Percentiles rank a stretch among this genome's conserved stretches.
phyloP scores from a whole-genome alignment of 1,140 invertebrate species.

The Hylaeus anthracinus region DNA sequence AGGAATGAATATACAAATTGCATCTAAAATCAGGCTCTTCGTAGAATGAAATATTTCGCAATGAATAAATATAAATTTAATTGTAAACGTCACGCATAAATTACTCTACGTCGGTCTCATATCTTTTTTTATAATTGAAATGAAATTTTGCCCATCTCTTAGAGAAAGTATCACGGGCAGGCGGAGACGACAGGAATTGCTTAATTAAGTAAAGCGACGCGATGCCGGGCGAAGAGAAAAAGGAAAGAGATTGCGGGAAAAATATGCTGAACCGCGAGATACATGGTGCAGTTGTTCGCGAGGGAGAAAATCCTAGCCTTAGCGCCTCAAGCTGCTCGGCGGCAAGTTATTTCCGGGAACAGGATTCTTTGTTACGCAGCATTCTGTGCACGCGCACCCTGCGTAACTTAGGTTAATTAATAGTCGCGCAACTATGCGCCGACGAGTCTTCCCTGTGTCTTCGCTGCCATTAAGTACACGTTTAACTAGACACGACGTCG shows the following conservation, averaged over 20 bases:
- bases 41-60: too few species aligned
- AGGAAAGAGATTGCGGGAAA: not conserved
- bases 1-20: too few species aligned
- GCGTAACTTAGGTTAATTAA: slow-evolving; percentile 64
- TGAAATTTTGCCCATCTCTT: not conserved
- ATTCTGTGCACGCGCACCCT: slow-evolving; percentile 17
- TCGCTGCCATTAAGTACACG: not conserved
- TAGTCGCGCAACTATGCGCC: slow-evolving; percentile 59
- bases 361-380: slow-evolving; percentile 36
- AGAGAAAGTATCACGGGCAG: not conserved
- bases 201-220: slow-evolving; percentile 24
- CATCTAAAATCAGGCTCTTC: too few species aligned
- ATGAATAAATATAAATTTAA: too few species aligned
- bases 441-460: slow-evolving; percentile 16
- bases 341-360: slow-evolving; percentile 52
- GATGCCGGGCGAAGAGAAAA: not conserved
- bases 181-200: not conserved
- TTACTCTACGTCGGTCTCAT: too few species aligned
- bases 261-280: not conserved
- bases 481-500: not conserved
- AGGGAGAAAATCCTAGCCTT: slow-evolving; percentile 15
- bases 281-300: not conserved
- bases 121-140: too few species aligned
- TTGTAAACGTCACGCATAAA: too few species aligned
- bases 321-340: not conserved